These are phyloP conservation scores for Boloria euphrosyne DNA, from an alignment of 2,888 invertebrate species.

Conservation along the genomic window DNA sequence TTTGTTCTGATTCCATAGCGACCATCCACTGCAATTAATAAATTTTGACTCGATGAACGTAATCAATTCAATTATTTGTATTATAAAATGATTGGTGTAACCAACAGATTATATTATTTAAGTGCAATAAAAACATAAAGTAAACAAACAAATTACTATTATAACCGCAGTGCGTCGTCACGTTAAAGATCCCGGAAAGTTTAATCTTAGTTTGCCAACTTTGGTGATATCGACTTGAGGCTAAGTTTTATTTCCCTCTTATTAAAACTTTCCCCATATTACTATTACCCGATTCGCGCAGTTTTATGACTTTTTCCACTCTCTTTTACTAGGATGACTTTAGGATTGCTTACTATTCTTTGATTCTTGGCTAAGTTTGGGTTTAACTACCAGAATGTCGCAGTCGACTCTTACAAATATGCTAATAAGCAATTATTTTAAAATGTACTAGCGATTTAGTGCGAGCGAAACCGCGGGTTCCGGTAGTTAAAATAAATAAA, in stretches of 20 bases:
- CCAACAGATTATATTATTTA: background rate
- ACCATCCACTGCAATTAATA: no score
- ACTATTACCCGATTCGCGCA: constrained; percentile 65
- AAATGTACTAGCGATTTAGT: no score
- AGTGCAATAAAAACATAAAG: constrained; percentile 34
- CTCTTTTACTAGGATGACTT: constrained; percentile 31
- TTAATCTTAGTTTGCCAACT: constrained; percentile 68
- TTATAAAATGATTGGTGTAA: no score
- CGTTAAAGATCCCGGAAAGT: constrained; percentile 56
- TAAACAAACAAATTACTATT: constrained; percentile 25
- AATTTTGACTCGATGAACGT: no score
- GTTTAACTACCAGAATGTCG: constrained; percentile 8
- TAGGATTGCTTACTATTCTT: constrained; percentile 25
- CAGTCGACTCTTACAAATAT: background rate
- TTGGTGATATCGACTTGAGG: constrained; percentile 61
- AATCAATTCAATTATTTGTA: no score
- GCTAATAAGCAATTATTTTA: no score
- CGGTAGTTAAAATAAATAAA: no score
- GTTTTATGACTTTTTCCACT: constrained; percentile 66
- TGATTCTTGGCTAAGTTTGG: constrained; percentile 15
- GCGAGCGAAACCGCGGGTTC: no score
- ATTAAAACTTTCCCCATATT: constrained; percentile 74
- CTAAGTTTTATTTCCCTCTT: constrained; percentile 66
- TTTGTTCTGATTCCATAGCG: no score
- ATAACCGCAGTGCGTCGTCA: constrained; percentile 32